Conservation (phyloP, 2,888 invertebrate genomes). For the Sarcophaga carnaria region DNA sequence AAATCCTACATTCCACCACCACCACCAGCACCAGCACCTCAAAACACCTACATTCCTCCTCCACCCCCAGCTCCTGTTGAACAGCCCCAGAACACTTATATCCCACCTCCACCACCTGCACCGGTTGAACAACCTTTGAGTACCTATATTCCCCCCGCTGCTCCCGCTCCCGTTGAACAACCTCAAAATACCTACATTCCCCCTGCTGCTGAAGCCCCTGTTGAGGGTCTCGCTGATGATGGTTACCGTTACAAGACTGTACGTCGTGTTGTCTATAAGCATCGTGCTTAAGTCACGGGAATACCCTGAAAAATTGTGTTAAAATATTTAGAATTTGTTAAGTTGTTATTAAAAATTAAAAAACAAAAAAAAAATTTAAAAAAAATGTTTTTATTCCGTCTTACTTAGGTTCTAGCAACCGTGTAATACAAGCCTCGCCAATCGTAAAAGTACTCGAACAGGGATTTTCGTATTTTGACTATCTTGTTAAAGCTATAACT, state of each 20-base stretch:
- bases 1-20: conserved; percentile 38
- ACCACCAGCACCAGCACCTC: conserved; percentile 34
- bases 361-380: not conserved
- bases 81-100: conserved; percentile 21
- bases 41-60: conserved; percentile 44
- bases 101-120: conserved; percentile 40
- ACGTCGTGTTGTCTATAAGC: conserved; percentile 64
- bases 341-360: not conserved
- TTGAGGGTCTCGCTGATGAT: conserved; percentile 44
- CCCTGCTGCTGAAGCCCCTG: conserved; percentile 38
- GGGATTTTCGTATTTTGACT: too few relatives aligned
- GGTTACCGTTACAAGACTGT: conserved; percentile 70
- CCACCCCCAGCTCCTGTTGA: conserved; percentile 39
- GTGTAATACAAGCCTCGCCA: too few relatives aligned
- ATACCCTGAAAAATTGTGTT: not conserved
- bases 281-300: conserved; percentile 57
- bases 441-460: too few relatives aligned
- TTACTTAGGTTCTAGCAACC: too few relatives aligned
- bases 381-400: too few relatives aligned
- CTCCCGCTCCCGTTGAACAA: conserved; percentile 28
- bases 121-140: conserved; percentile 28
- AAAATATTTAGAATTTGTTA: not conserved
- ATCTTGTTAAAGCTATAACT: too few relatives aligned
- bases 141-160: conserved; percentile 39
- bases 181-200: conserved; percentile 55